Base-by-base conservation (phyloP, 2,888 invertebrate species). In the Artemia sinica region DNA sequence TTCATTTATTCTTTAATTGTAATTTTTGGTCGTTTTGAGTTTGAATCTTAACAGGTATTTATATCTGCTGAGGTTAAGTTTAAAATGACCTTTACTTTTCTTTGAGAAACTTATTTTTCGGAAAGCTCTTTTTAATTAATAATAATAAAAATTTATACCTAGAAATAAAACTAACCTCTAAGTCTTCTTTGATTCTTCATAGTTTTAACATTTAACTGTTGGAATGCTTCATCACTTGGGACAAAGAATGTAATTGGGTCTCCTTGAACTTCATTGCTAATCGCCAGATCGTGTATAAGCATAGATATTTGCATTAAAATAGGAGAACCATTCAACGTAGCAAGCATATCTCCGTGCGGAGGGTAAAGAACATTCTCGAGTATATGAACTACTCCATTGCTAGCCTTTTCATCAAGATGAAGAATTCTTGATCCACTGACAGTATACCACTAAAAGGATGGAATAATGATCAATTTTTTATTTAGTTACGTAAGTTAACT, bases 341-440 rank as follows among this genome's bases (percentile, higher is more conserved):
- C 66, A 58, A 67, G 50, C 18, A 73, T 65, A 67, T 73, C 69
- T n/a, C 73, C 73, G 50, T 72, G 71, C 6, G 73, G 73, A 6
- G 73, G 72, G 50, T 72, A 71, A 8, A 73, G 70, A 9, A 73
- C 69, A 18, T 70, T 68, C n/a, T 72, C 71, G 10, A 72, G 65
- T 2, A 72, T 70, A 67, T 73, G 73, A 12, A 72, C 67, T n/a
- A 72, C 72, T n/a, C 73, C 72, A 18, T 71, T 72, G 18, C 65
- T 68, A 12, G 72, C 72, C n/a, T 49, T 70, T 50, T 72, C 71
- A 58, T 73, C 71, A 65, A 72, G 69, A 50, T 71, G 67, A 1
- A 70, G 66, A 14, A 72, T 66, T 50, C 69, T 58, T 48, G 71
- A 71, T 18, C 73, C 73, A 12, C 72, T 71, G 8, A 70, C 72